Conservation (phyloP, 2,888 invertebrate species). For the Nipponacmea schrenckii region DNA sequence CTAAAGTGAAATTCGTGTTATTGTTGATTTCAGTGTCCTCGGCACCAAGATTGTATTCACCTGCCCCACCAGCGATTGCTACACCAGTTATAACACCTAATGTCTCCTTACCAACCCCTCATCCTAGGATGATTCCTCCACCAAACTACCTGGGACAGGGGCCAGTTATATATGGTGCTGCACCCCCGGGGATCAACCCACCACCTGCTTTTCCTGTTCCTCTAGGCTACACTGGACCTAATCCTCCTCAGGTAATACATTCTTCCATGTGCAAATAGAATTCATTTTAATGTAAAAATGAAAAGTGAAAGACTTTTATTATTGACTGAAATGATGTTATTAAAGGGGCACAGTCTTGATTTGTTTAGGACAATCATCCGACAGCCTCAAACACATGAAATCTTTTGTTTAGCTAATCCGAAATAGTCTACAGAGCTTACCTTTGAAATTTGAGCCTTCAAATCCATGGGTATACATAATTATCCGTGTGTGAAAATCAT, state of each 20-base stretch:
- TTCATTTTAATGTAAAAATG: too few species aligned
- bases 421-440: too few species aligned
- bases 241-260: constrained; percentile 32
- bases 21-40: constrained; percentile 28
- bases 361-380: too few species aligned
- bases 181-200: constrained; percentile 25
- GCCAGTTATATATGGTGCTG: constrained; percentile 8
- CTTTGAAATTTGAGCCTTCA: too few species aligned
- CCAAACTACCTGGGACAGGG: background rate
- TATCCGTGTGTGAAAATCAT: too few species aligned
- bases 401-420: too few species aligned
- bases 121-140: constrained; percentile 19
- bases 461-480: too few species aligned
- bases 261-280: background rate
- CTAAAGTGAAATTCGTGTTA: too few species aligned
- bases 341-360: too few species aligned
- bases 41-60: constrained; percentile 32
- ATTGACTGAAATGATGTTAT: too few species aligned
- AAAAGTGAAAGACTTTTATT: too few species aligned
- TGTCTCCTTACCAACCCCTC: constrained; percentile 23
- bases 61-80: constrained; percentile 23
- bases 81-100: constrained; percentile 26
- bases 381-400: too few species aligned
- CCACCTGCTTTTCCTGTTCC: constrained; percentile 22
- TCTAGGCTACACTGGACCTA: constrained; percentile 26